Evolutionary conservation across 2,113 vertebrate species (phyloP), one percentile per base, ranked within the genome.

Genomic region (Sceloporus tristichus): DNA sequence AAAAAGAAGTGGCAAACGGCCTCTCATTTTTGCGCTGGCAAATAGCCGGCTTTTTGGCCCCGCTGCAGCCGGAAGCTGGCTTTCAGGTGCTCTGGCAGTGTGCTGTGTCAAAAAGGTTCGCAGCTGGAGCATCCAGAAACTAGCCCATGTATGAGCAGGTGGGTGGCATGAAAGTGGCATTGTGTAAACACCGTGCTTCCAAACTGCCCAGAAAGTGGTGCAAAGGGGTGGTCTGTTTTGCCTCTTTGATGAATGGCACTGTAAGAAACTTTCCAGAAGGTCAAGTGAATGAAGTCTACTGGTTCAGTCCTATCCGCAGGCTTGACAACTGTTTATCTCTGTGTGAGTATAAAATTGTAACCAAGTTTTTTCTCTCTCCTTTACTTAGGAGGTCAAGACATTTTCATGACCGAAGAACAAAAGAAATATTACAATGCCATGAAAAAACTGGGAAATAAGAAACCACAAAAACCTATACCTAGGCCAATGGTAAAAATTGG

Each of bases 391-490:
- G 97, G 97, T 92, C 96, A 98, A 94, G 97, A 98, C 62, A 98
- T 98, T 91, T 98, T 98, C 88, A 97, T 98, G 97, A 98, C 97
- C 86, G 97, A 98, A 95, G 97, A 98, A 93, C 97, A 98, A 77
- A 98, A 98, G 90, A 98, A 98, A 92, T 98, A 97, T 11, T 97
- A 98, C 56, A 98, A 98, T 93, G 97, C 97, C 59, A 98, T 98
- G 97, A 98, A 98, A 92, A 98, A 98, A 25, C 84, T 98, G 40
- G 97, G 97, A 16, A 97, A 97, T 73, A 98, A 98, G 88, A 98
- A 98, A 92, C 97, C 97, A 81, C 97, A 98, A 87, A 98, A 98
- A 79, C 97, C 97, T 79, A 98, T 98, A 92, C 97, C 97, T 83
- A 95, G 97, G 8, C 97, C 97, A 92, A 84, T 92, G 82, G 97